Base-by-base conservation (phyloP, 2,888 invertebrate species). In the Diarsia dahlii region DNA sequence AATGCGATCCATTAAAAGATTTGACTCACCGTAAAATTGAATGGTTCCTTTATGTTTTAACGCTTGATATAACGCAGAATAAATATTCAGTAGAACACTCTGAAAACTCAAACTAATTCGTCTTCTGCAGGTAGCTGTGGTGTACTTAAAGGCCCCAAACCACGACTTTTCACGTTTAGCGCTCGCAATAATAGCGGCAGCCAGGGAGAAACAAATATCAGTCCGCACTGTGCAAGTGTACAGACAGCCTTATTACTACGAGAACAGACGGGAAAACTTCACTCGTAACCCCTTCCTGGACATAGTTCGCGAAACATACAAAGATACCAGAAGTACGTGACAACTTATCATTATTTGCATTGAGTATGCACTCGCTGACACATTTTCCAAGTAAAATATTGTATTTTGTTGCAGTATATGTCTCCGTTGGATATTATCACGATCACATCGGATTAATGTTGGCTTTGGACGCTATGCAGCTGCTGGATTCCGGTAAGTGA, bases 391-490 rank as follows among this genome's bases (percentile, higher is more conserved):
- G 56, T 58, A 2, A 75, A 56, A 48, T 54, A 34, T 73, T 65
- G 12, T 52, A 60, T 79, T 83, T 80, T 85, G 84, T 93, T 90
- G n/a, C 97, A 99, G 99, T 99, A 94, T 99, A 99, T 95, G 98
- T 99, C 56, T 98, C 99, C 86, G 97, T 99, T 86, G 99, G 99
- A 1, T 98, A 98, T 92, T 98, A 98, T 90, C 98, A 98, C 91
- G 99, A 99, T 90, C 99, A 99, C 93, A 97, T 99, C 84, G 99
- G 99, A 6, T 96, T 99, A n/a, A 97, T 99, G 97, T 97, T 98
- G 76, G 98, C 99, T 60, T 97, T 99, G 94, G 98, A 99, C 86
- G 97, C 98, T 83, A 97, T 97, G 94, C 98, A 98, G 79, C 97
- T 99, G 0, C 97, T 99, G 80, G 97, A 98, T 86, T 97, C 98